Conservation (phyloP, 2,113 vertebrate species). For the Platycercus adscitus region DNA sequence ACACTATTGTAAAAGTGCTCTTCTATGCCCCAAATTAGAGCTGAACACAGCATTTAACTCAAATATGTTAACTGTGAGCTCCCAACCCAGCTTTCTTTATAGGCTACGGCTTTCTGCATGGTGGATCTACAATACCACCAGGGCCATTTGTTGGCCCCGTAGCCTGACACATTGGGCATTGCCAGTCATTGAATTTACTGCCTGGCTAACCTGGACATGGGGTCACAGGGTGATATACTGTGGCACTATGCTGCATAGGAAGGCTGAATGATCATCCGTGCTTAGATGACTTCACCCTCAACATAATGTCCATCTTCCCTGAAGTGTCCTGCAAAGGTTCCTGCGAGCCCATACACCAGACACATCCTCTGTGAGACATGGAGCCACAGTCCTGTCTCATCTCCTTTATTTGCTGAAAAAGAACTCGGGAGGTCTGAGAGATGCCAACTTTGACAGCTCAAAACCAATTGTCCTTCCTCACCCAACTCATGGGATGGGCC, state of each 20-base stretch:
- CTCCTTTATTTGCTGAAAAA: neutral
- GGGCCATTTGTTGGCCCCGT: neutral
- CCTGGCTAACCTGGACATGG: neutral
- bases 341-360: fast-evolving
- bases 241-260: neutral
- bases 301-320: neutral
- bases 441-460: neutral
- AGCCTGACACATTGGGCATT: neutral
- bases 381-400: neutral
- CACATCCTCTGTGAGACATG: neutral
- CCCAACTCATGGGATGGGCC: neutral
- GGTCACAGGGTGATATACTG: neutral
- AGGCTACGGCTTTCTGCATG: neutral
- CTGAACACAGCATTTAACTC: neutral
- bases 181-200: neutral
- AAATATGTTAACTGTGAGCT: neutral
- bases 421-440: neutral
- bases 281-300: neutral
- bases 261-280: fast-evolving
- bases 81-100: neutral
- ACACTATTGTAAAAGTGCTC: neutral
- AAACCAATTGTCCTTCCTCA: neutral
- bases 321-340: neutral
- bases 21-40: neutral
- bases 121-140: neutral